phyloP scores from a whole-genome alignment of 1,140 invertebrate species.

The Tachypleus tridentatus region DNA sequence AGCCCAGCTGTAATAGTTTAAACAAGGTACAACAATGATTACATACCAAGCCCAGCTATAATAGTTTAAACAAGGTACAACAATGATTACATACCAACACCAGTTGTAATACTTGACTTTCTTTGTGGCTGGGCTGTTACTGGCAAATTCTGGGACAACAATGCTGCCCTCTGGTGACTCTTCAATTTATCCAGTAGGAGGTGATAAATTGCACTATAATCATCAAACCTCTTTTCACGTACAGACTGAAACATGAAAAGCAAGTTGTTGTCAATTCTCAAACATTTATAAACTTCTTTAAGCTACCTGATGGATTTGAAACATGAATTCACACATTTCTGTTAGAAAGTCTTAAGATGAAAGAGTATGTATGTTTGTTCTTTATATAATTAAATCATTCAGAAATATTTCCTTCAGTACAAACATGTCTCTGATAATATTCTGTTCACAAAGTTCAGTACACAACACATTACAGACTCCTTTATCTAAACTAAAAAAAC shows the following conservation, averaged over 20 bases:
- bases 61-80: too few species aligned
- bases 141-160: constrained; percentile 34
- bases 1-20: neutral
- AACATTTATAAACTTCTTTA: neutral
- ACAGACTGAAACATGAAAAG: constrained; percentile 51
- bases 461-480: too few species aligned
- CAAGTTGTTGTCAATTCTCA: neutral
- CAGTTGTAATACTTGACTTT: constrained; percentile 52
- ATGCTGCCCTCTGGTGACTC: constrained; percentile 30
- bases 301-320: constrained; percentile 4
- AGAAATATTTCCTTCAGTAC: neutral
- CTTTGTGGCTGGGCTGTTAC: constrained; percentile 34
- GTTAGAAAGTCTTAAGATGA: neutral
- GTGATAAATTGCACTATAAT: constrained; percentile 94
- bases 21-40: neutral
- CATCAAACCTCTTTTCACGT: constrained; percentile 75
- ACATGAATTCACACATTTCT: constrained; percentile 7
- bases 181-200: constrained; percentile 69
- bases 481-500: too few species aligned
- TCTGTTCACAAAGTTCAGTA: neutral
- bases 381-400: neutral
- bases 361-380: neutral
- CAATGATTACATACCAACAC: constrained; percentile 33
- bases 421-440: neutral
- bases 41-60: neutral